A percentile compares a stretch with the other conserved stretches of the same genome.
Evolutionary conservation across 1,140 invertebrate genomes (phyloP).

Genomic region (Oedothorax gibbosus): DNA sequence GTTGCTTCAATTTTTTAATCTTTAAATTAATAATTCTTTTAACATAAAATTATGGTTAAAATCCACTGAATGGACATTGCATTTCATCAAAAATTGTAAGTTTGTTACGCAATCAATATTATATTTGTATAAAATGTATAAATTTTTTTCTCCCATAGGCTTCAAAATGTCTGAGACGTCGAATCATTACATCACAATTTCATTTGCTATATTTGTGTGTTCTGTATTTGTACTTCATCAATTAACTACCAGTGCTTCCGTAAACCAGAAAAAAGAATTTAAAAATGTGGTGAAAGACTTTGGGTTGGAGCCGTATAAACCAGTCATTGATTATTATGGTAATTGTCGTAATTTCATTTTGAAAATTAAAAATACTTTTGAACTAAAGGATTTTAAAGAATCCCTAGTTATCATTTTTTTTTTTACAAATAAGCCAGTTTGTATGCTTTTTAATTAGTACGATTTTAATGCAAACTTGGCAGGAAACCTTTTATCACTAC

Average conservation of each 20-base stretch:
- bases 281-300: not conserved
- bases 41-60: too few species aligned
- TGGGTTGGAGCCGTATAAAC: not conserved
- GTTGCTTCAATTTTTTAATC: too few species aligned
- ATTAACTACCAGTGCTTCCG: constrained; percentile 1
- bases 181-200: constrained; percentile 7
- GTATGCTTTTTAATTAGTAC: not conserved
- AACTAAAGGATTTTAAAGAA: not conserved
- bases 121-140: too few species aligned
- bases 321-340: not conserved
- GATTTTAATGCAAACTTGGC: too few species aligned
- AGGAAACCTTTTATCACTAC: too few species aligned
- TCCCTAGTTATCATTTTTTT: not conserved
- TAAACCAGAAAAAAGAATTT: constrained; percentile 20
- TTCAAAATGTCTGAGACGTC: too few species aligned
- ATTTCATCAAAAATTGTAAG: too few species aligned
- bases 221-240: constrained; percentile 1
- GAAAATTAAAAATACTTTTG: not conserved
- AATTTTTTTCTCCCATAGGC: too few species aligned
- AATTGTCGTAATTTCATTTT: not conserved
- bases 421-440: not conserved
- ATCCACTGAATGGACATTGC: too few species aligned
- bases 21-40: too few species aligned
- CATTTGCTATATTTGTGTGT: constrained; percentile 24
- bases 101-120: too few species aligned